Percentiles rank a stretch among this genome's conserved stretches.
phyloP scores from a whole-genome alignment of 1,140 invertebrate species.

The Branchinecta lynchi region DNA sequence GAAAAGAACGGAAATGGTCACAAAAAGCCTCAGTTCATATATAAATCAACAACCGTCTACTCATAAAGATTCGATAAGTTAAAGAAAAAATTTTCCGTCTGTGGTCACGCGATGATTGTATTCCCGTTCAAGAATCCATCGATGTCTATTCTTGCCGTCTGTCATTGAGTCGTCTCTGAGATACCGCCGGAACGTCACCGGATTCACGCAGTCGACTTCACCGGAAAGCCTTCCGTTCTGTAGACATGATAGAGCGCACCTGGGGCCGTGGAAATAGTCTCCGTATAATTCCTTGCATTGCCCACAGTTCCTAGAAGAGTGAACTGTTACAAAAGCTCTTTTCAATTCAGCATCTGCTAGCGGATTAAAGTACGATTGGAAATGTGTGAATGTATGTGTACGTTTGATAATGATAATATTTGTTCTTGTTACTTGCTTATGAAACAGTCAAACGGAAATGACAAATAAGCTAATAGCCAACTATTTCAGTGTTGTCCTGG shows the following conservation, averaged over 20 bases:
- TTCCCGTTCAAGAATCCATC: slow-evolving; percentile 7
- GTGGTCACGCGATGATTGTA: not conserved
- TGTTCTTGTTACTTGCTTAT: too few relatives aligned
- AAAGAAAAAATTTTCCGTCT: not conserved
- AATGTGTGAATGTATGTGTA: too few relatives aligned
- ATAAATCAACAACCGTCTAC: not conserved
- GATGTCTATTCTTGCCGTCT: slow-evolving; percentile 17
- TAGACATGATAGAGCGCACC: slow-evolving; percentile 34
- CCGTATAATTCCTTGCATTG: slow-evolving; percentile 37
- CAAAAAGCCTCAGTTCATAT: too few relatives aligned
- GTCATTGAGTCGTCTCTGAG: slow-evolving; percentile 26
- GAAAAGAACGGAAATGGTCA: too few relatives aligned
- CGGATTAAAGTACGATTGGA: too few relatives aligned
- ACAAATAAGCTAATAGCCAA: too few relatives aligned
- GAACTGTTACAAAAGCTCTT: too few relatives aligned
- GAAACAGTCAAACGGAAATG: too few relatives aligned
- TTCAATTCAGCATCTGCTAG: too few relatives aligned
- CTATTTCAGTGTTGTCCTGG: too few relatives aligned
- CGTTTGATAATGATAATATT: too few relatives aligned
- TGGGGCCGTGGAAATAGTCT: slow-evolving; percentile 34
- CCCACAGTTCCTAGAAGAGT: slow-evolving; percentile 31
- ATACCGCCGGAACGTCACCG: slow-evolving; percentile 32
- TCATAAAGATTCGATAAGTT: slow-evolving; percentile 9
- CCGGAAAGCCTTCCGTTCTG: slow-evolving; percentile 27
- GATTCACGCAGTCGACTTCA: slow-evolving; percentile 30